A percentile compares a stretch with the other conserved stretches of the same genome.
Conservation (phyloP, 2,888 invertebrate genomes). For the Drosophila lutescens region DNA sequence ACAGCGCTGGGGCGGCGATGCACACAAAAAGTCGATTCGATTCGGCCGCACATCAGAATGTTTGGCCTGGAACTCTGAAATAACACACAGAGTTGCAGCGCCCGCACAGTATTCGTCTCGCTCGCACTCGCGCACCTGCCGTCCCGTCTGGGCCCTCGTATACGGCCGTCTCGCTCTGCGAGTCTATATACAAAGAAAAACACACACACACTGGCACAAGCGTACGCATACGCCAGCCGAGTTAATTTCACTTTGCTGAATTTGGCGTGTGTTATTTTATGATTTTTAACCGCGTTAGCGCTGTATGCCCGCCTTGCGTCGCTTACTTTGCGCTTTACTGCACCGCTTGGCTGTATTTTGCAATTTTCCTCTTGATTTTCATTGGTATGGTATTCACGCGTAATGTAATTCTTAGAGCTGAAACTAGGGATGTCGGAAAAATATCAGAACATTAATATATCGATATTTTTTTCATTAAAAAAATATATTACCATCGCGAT, state of each 20-base stretch:
- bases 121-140: slow-evolving; percentile 58
- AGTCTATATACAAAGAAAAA: slow-evolving; percentile 81
- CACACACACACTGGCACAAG: slow-evolving; percentile 59
- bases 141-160: slow-evolving; percentile 10
- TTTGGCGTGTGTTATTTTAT: slow-evolving; percentile 10
- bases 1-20: slow-evolving; percentile 49
- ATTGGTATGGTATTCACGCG: slow-evolving; percentile 55
- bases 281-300: slow-evolving; percentile 14
- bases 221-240: slow-evolving; percentile 64
- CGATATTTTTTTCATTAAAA: too few relatives aligned
- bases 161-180: slow-evolving; percentile 55
- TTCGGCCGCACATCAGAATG: slow-evolving; percentile 67
- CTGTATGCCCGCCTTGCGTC: slow-evolving; percentile 7
- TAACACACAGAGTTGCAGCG: slow-evolving; percentile 71
- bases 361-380: slow-evolving; percentile 54
- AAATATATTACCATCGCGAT: too few relatives aligned
- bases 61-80: slow-evolving; percentile 75
- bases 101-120: slow-evolving; percentile 45
- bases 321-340: slow-evolving; percentile 58
- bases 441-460: too few relatives aligned
- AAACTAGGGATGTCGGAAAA: neutral
- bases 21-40: slow-evolving; percentile 76
- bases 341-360: slow-evolving; percentile 45
- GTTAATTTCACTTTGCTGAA: slow-evolving; percentile 68
- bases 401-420: slow-evolving; percentile 24